A percentile compares a stretch with the other conserved stretches of the same genome.
Conservation (phyloP, 2,113 vertebrate species). For the Phalacrocorax pelagicus region DNA sequence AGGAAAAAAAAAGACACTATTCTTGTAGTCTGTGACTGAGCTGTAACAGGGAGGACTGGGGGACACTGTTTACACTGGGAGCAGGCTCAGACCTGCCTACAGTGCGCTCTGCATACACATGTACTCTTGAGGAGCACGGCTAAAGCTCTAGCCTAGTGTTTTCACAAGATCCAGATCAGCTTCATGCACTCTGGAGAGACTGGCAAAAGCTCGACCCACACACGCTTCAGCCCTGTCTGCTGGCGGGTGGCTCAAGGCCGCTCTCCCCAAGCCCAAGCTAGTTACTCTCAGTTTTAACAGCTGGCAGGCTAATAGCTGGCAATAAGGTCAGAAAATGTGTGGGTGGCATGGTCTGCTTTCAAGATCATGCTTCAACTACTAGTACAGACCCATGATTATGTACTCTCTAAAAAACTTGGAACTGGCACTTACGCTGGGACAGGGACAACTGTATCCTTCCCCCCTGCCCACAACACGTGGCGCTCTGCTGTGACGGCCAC, state of each 20-base stretch:
- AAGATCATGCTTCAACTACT: not conserved
- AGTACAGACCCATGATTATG: not conserved
- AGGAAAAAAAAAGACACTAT: not conserved
- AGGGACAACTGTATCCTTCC: not conserved
- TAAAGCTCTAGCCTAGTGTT: not conserved
- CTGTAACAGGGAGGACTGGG: not conserved
- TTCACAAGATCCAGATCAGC: not conserved
- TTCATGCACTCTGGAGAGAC: not conserved
- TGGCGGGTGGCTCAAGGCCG: not conserved
- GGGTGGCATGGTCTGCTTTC: not conserved
- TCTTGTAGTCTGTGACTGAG: not conserved
- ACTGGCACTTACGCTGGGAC: not conserved
- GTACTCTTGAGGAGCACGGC: not conserved
- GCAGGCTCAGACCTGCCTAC: not conserved
- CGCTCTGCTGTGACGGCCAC: accelerated
- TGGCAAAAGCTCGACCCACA: accelerated
- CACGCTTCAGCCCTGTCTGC: not conserved
- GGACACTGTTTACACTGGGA: not conserved
- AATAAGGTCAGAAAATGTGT: not conserved
- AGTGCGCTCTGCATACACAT: accelerated
- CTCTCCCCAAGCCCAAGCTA: not conserved
- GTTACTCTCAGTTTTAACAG: not conserved
- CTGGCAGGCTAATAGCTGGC: not conserved
- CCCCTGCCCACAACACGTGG: not conserved
- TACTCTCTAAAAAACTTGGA: not conserved